Conservation (phyloP, 92 coral and sea anemone species). For the Phenganax subtilis region DNA sequence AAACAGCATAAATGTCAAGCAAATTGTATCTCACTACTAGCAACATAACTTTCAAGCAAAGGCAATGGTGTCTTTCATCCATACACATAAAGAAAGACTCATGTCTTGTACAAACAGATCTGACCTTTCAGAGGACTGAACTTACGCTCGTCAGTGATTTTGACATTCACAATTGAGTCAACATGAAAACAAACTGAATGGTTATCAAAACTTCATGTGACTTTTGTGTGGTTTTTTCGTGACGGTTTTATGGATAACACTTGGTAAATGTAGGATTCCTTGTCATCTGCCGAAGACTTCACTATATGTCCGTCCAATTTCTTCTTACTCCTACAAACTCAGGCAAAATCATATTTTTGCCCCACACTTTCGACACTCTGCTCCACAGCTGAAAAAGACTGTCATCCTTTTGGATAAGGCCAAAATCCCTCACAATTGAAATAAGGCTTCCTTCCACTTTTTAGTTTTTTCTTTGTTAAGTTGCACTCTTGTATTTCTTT, state of each 20-base stretch:
- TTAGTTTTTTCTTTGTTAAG: background rate
- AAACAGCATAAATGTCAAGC: background rate
- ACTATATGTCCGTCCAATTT: background rate
- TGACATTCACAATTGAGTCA: conserved; percentile 26
- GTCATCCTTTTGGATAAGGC: conserved; percentile 28
- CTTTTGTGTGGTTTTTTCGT: background rate
- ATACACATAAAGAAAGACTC: conserved; percentile 17
- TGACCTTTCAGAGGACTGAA: conserved; percentile 6
- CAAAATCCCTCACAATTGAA: conserved; percentile 28
- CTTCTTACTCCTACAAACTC: background rate
- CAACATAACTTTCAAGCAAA: conserved; percentile 13
- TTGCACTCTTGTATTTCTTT: background rate
- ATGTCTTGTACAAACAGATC: background rate
- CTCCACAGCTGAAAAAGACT: conserved; percentile 37
- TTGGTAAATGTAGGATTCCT: too few relatives aligned
- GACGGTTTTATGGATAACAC: background rate
- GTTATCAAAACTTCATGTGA: background rate
- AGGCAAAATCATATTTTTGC: background rate
- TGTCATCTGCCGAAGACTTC: background rate
- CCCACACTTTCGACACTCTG: background rate
- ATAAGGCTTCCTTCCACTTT: background rate
- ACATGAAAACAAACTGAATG: conserved; percentile 2
- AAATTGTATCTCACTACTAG: background rate
- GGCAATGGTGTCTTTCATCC: conserved; percentile 8
- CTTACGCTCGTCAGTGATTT: conserved; percentile 24